Percentiles rank a stretch among this genome's conserved stretches.
Evolutionary conservation across 1,140 invertebrate genomes (phyloP).

Genomic region (Grapholita molesta): DNA sequence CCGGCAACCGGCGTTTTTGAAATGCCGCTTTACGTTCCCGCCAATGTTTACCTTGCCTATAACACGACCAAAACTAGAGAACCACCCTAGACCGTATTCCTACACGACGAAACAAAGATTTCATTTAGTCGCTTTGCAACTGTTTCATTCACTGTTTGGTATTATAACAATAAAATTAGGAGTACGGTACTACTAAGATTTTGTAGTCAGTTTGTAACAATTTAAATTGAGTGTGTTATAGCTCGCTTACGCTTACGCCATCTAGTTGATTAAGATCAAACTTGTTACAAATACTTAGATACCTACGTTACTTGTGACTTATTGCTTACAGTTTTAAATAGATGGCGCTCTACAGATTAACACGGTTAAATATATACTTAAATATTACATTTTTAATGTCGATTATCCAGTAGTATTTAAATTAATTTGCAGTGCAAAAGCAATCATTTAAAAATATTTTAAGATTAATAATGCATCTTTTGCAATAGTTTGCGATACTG

Average conservation of each 20-base stretch:
- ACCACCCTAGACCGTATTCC: background rate
- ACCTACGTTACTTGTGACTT: background rate
- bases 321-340: background rate
- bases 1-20: conserved; percentile 13
- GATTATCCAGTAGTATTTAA: too few species aligned
- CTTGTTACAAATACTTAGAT: background rate
- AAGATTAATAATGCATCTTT: too few species aligned
- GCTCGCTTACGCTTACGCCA: background rate
- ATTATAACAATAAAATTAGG: background rate
- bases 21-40: conserved; percentile 7
- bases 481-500: too few species aligned
- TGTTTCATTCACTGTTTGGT: background rate
- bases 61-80: background rate
- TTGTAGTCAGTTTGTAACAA: background rate
- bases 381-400: too few species aligned
- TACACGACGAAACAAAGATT: background rate
- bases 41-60: conserved; percentile 7
- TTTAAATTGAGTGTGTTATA: background rate
- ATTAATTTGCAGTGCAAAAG: too few species aligned
- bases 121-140: background rate
- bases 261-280: background rate
- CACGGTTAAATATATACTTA: too few species aligned
- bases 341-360: background rate
- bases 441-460: too few species aligned
- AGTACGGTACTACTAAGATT: background rate